phyloP scores from a whole-genome alignment of 2,888 invertebrate species.

The Melipona bicolor region DNA sequence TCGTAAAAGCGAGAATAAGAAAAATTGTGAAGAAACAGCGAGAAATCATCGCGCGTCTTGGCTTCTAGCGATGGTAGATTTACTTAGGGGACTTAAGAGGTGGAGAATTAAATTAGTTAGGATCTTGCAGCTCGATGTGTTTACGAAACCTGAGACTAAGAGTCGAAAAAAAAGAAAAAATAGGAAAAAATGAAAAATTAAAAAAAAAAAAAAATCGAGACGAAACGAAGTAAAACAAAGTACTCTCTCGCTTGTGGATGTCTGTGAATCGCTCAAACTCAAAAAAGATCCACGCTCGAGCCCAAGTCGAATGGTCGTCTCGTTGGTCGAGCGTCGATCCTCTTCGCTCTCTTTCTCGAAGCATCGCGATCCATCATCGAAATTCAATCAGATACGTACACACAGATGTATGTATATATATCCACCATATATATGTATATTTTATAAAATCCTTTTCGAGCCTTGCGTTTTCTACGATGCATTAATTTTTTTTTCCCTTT shows the following conservation, averaged over 20 bases:
- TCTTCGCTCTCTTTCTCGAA: constrained; percentile 23
- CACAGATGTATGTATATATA: background rate
- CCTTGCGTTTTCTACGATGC: background rate
- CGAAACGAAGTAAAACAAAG: constrained; percentile 40
- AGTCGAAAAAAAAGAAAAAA: constrained; percentile 21
- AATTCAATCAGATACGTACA: background rate
- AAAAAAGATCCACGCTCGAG: constrained; percentile 47
- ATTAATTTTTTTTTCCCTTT: background rate
- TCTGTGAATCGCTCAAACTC: constrained; percentile 73
- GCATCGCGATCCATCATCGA: constrained; percentile 2
- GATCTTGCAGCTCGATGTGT: constrained; percentile 69
- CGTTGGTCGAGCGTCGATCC: constrained; percentile 21
- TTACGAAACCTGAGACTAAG: constrained; percentile 32
- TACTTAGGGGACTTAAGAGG: constrained; percentile 59
- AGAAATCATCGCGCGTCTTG: constrained; percentile 59
- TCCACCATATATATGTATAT: background rate
- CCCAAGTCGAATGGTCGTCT: background rate
- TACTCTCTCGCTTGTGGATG: constrained; percentile 71
- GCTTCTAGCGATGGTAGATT: constrained; percentile 68
- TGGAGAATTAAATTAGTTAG: constrained; percentile 52
- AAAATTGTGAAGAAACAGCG: constrained; percentile 31
- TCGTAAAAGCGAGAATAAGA: constrained; percentile 24
- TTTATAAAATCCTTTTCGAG: background rate
- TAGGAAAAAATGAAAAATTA: constrained; percentile 34
- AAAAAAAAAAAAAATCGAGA: constrained; percentile 47